Base-by-base conservation (phyloP, 2,888 invertebrate species). In the Geophilus truncorum region DNA sequence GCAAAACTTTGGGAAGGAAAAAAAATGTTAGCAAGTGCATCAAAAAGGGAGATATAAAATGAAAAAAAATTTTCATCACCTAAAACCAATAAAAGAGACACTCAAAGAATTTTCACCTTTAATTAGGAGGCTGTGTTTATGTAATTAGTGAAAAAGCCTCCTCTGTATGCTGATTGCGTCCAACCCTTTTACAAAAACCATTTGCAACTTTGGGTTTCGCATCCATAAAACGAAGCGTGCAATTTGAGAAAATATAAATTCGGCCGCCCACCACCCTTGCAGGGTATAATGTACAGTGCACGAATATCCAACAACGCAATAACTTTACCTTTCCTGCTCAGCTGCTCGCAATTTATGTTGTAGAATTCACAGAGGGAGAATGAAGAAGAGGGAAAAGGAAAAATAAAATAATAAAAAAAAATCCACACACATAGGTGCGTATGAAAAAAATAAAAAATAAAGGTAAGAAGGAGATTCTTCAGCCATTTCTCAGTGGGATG, bases 171-270 rank as follows among this genome's bases (percentile, higher is more conserved):
- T 62, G 57, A 62, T 62, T 62, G 57, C 57, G 57, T 62, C 57
- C 57, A 62, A 62, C 57, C 57, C 57, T 62, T 62, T 62, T 62
- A 62, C 18, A 62, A 62, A 62, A 62, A 62, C 57, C 57, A 62
- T 62, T 62, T 62, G 57, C 57, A 62, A 62, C 57, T 62, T 62
- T 62, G 23, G 57, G 57, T 62, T 62, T 62, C 57, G 57, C 57
- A 62, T 62, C 57, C 57, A 62, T 62, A 62, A 62, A 62, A 62
- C 57, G 57, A 62, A 21, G 57, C 57, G 18, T 62, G 57, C 57
- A 62, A 62, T 62, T 62, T 62, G 57, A 62, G 57, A 62, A 62
- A 62, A 62, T 62, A 62, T 62, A 62, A 62, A 62, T 62, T 62
- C 57, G 57, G 57, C 57, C 57, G 57, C 57, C 57, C 57, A 62